Evolutionary conservation across 2,797 vertebrate species (phyloP), one percentile per base, ranked within the genome.

Genomic region (Periparus ater): DNA sequence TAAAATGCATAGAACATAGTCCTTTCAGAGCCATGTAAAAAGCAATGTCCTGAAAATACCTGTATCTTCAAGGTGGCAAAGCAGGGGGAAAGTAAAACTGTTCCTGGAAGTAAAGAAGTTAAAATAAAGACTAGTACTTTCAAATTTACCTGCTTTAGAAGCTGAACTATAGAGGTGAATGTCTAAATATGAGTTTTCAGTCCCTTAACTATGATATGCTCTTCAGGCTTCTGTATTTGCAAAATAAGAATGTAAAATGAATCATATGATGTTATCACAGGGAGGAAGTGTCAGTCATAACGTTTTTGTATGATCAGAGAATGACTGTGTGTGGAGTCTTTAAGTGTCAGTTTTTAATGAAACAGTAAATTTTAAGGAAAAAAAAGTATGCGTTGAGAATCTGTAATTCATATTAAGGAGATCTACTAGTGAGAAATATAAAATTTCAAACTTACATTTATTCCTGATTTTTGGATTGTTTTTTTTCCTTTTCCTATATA

Each of bases 401-500:
- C 25, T 13, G 9, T 48, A 45, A 20, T 80, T 83, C 32, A 9
- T 80, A 18, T 17, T 71, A 48, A 83, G 34, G 45, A 42, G 16
- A 42, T n/a, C 7, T 79, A 3, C 68, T 58, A 65, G 20, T 38
- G 50, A 92, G 51, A 50, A 85, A 11, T 78, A 17, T 10, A 53
- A 57, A 68, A 74, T 44, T 29, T 42, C 79, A 67, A 90, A 26
- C 27, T 38, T 83, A 9, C 0, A 44, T 63, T 91, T 94, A 8
- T 74, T 97, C 62, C 82, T 96, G 29, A 96, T 79, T 50, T 80
- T 75, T 29, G 44, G 3, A 18, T 90, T 79, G 22, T 58, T 89
- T 91, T 44, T 30, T 50, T 93, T 92, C 27, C 60, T 78, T 77
- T 97, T 95, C 73, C 51, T 95, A 38, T 94, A 97, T 71, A 98